Base-by-base conservation (phyloP, 2,113 vertebrate genomes). In the Periophthalmus modestus region DNA sequence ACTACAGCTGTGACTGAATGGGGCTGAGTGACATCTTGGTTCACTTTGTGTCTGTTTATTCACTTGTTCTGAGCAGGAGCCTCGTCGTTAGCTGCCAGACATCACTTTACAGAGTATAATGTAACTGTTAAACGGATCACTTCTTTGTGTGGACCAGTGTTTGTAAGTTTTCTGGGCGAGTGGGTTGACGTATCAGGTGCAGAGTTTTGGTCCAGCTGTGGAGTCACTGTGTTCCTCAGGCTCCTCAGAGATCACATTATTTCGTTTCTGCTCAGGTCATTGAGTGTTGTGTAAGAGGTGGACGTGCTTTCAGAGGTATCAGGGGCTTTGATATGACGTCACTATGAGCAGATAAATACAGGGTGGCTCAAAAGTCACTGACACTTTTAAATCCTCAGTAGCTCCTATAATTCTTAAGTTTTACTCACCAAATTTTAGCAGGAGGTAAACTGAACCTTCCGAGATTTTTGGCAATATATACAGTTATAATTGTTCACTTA, bases 141-240 rank as follows among this genome's bases (percentile, higher is more conserved):
- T 43, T 43, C 11, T 43, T 10, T 39, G 5, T 39, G 36, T 39
- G 36, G 9, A 28, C 28, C 28, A 28, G 3, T 28, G 28, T 28
- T 28, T 28, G 2, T 2, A 3, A 28, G 28, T 28, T 43, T 43
- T 43, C 7, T 39, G 7, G 10, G 39, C 10, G 39, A 10, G 39
- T 43, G 39, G 39, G 39, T 10, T 43, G 39, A 43, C 39, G 7
- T 43, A 43, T 55, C 19, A n/a, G 48, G 48, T 52, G 18, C 15
- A 18, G 48, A 7, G 21, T 72, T 46, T 28, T 7, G 34, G 36
- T 79, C 79, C 75, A 82, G 55, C 70, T 68, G 73, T 18, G 48
- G 68, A 28, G 76, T 71, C 58, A 13, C 52, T 72, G 69, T 80
- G 68, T 59, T 85, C 79, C 62, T 67, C 71, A 81, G 21, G 11